Base-by-base conservation (phyloP, 2,888 invertebrate species). In the Synanthedon myopaeformis region DNA sequence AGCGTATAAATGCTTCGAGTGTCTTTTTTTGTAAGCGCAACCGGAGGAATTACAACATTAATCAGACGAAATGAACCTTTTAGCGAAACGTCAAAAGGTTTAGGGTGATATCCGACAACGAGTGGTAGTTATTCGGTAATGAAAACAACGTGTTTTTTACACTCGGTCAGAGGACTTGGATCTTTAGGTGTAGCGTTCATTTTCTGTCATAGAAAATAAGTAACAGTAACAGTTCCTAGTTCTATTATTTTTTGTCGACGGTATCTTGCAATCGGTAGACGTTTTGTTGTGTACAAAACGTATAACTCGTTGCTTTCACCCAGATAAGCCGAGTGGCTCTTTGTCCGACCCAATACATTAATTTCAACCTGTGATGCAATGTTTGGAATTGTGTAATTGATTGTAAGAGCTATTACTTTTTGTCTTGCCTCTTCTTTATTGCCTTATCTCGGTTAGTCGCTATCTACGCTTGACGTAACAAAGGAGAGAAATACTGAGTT, bases 61-160 rank as follows among this genome's bases (percentile, higher is more conserved):
- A 80, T 85, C 83, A 82, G 72, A 64, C 65, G 68, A 82, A 82
- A 85, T 82, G 77, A 82, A 82, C 79, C 79, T 83, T 82, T 84
- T 82, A 82, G 78, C 77, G 74, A 77, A 80, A 82, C 77, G 81
- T 84, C 82, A 82, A 80, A 83, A 82, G 79, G 80, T 74, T 80
- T 76, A 74, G 71, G 68, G 67, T 77, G 73, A 79, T 82, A 72
- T 73, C 66, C 54, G 65, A 70, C 72, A 77, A 79, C 73, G 76
- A 78, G 74, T 62, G 61, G 70, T 65, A 72, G 70, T 77, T 76
- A 74, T 68, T 69, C 71, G 68, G 68, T 70, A 67, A 72, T 72
- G 72, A 69, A 79, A 81, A 82, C 80, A 82, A 83, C 82, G 71
- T 35, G 35, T 35, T 2, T 10, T 35, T 35, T 69, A 68, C 64